Base-by-base conservation (phyloP, 30 jellyfish, hydroid and myxozoan species). In the Aurelia sp. region DNA sequence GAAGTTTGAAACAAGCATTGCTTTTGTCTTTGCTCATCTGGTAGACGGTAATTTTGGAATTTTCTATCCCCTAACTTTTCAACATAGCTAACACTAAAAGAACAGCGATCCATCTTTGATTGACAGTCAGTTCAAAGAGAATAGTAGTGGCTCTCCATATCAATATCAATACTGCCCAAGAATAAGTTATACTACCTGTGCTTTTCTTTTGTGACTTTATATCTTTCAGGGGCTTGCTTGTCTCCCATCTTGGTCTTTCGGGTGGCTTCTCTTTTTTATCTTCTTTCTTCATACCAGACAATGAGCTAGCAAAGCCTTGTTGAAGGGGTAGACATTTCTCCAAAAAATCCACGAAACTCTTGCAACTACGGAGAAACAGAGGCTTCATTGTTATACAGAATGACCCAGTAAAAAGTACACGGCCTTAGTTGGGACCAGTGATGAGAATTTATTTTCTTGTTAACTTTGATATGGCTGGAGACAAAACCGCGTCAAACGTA, bases 181-280 rank as follows among this genome's bases (percentile, higher is more conserved):
- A 3, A 72, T 4, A 16, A n/a, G 48, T 7, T 13, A 35, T 16
- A 40, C 3, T 76, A 76, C 86, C 65, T 21, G 86, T 0, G 30
- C 11, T 58, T 13, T 62, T 63, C 27, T 60, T 31, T 11, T 83
- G 27, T 44, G 88, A 8, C 12, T 22, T 31, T 53, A 86, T 86
- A 5, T 86, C 85, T n/a, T 66, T 51, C 73, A 86, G 40, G 23
- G 95, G 95, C 63, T 86, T 40, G 62, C 80, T 86, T 52, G 88
- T 76, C 71, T 86, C 95, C 95, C 95, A 86, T 74, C 27, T 51
- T 6, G 95, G 95, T 60, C 80, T 86, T 19, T 65, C 89, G 10
- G 95, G 95, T 0, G 47, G 20, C 10, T 35, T 65, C 27, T 62
- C 66, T 44, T 13, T 44, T 11, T 44, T 27, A 64, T 6, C 57